Evolutionary conservation across 2,113 vertebrate species (phyloP).

Genomic region (Megalops atlanticus): DNA sequence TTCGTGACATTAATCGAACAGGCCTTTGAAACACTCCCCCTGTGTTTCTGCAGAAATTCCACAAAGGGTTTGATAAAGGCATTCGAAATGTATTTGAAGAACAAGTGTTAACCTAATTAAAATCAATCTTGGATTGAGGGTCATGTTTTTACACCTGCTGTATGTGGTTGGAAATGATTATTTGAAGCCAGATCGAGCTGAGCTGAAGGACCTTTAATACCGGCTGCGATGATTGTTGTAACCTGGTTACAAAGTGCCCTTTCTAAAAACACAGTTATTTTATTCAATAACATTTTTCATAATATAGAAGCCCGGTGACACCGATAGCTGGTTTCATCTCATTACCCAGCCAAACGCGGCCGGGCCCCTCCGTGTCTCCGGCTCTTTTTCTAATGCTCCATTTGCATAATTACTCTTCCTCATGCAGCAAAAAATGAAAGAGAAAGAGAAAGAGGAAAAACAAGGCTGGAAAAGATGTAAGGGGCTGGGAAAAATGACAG

Average conservation of each 20-base stretch:
- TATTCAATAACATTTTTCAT: not conserved
- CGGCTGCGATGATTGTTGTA: not conserved
- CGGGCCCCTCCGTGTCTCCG: constrained; percentile 26
- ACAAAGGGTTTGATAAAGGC: too few species aligned
- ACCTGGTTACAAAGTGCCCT: not conserved
- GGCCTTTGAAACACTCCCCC: too few species aligned
- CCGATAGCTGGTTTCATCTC: constrained; percentile 16
- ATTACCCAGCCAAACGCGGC: constrained; percentile 36
- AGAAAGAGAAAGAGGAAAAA: constrained; percentile 17
- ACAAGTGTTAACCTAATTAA: too few species aligned
- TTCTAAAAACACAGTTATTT: not conserved
- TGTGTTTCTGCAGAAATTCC: too few species aligned
- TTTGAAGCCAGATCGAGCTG: too few species aligned
- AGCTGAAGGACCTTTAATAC: not conserved
- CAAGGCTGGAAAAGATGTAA: too few species aligned
- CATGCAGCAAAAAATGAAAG: not conserved
- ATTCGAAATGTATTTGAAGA: too few species aligned
- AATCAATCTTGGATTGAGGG: too few species aligned
- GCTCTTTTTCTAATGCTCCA: constrained; percentile 51
- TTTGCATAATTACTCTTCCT: constrained; percentile 59
- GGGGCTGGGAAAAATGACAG: not conserved
- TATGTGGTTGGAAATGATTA: too few species aligned
- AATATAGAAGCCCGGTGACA: not conserved
- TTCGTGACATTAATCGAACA: too few species aligned
- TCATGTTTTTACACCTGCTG: too few species aligned